A percentile compares a stretch with the other conserved stretches of the same genome.
These are phyloP conservation scores for Argentina silus DNA, from an alignment of 2,797 vertebrate genomes.

Conservation along the genomic window DNA sequence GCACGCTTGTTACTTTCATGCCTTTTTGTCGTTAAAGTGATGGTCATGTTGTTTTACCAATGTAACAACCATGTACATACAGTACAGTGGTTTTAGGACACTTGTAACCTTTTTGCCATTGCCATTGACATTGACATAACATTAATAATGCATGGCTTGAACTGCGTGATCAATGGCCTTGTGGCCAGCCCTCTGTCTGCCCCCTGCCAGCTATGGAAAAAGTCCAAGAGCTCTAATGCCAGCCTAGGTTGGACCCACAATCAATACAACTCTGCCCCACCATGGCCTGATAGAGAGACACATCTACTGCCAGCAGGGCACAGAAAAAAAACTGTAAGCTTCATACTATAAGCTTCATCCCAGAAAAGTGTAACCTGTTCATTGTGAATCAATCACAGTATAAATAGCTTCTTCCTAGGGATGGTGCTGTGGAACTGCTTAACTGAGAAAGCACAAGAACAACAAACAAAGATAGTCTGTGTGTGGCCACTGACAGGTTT, in stretches of 20 bases:
- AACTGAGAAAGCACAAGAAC: not conserved
- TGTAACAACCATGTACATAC: too few species aligned
- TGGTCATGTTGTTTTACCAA: too few species aligned
- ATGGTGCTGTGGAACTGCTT: not conserved
- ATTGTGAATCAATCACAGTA: not conserved
- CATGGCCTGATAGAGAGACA: not conserved
- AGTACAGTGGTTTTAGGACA: too few species aligned
- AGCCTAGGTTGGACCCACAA: not conserved
- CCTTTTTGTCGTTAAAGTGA: too few species aligned
- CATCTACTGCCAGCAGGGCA: not conserved
- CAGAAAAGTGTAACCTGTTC: not conserved
- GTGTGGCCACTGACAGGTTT: conserved; percentile 1
- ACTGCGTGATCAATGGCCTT: not conserved
- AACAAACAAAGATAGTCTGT: not conserved
- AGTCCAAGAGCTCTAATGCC: not conserved
- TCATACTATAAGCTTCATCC: not conserved
- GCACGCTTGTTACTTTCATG: not conserved
- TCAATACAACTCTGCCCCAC: not conserved
- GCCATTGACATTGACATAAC: not conserved
- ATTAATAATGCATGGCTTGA: not conserved
- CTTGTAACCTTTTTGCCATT: too few species aligned
- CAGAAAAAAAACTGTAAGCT: conserved; percentile 1
- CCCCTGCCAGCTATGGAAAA: conserved; percentile 1
- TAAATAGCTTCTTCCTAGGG: not conserved
- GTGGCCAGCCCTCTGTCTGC: not conserved